A percentile compares a stretch with the other conserved stretches of the same genome.
Evolutionary conservation across 2,888 invertebrate species (phyloP).

Genomic region (Cryptosula pallasiana): DNA sequence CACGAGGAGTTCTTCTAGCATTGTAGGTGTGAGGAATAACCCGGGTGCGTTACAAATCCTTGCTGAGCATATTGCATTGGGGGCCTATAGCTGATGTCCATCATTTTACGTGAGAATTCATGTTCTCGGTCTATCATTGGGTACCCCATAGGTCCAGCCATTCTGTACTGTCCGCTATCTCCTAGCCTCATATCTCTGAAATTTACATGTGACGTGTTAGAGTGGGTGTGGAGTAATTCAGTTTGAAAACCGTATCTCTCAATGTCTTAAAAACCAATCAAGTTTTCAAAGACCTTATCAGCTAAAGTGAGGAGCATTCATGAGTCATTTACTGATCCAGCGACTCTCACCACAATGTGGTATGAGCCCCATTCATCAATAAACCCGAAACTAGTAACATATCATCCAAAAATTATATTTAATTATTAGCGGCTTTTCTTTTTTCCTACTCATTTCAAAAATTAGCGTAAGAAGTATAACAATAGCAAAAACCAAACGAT

Average conservation of each 20-base stretch:
- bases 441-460: not conserved
- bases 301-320: too few species aligned
- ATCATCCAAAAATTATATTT: not conserved
- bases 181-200: constrained; percentile 18
- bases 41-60: constrained; percentile 12
- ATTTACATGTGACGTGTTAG: too few species aligned
- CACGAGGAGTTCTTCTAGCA: too few species aligned
- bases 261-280: too few species aligned
- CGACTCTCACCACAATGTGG: not conserved
- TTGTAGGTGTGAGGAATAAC: constrained; percentile 20
- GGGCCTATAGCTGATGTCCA: constrained; percentile 12
- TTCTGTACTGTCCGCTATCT: not conserved
- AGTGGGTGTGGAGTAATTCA: too few species aligned
- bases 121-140: constrained; percentile 24
- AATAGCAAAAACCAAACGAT: not conserved
- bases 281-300: too few species aligned
- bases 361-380: too few species aligned
- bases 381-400: not conserved
- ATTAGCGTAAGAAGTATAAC: not conserved
- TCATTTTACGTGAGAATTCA: constrained; percentile 24
- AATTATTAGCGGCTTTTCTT: not conserved
- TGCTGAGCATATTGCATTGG: constrained; percentile 18
- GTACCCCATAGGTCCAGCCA: constrained; percentile 7
- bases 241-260: too few species aligned
- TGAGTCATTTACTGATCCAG: not conserved